Conservation (phyloP, 2,888 invertebrate genomes). For the Deilephila elpenor region DNA sequence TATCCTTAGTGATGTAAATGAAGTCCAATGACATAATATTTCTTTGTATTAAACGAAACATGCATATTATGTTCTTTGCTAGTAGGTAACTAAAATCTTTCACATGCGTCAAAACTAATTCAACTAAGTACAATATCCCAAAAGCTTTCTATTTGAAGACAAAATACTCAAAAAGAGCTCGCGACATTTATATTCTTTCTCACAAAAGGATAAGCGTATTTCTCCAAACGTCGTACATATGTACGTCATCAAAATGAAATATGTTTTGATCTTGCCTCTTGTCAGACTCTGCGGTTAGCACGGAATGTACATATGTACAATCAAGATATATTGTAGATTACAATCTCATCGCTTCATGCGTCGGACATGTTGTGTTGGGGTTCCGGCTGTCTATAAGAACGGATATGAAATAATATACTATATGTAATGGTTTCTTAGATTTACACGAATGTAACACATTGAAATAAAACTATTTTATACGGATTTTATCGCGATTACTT, state of each 20-base stretch:
- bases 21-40: too few species aligned
- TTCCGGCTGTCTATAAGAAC: background rate
- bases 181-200: constrained; percentile 10
- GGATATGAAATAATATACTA: background rate
- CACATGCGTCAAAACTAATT: background rate
- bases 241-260: constrained; percentile 3
- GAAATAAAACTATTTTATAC: too few species aligned
- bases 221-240: background rate
- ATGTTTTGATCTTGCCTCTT: background rate
- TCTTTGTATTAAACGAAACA: too few species aligned
- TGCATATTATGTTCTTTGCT: too few species aligned
- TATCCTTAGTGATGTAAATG: too few species aligned
- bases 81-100: too few species aligned
- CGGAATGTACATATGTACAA: background rate
- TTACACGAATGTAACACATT: too few species aligned
- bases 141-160: background rate
- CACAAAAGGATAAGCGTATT: constrained; percentile 9
- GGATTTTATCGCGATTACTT: too few species aligned
- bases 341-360: background rate
- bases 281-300: background rate
- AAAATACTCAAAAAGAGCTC: constrained; percentile 3
- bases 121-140: background rate
- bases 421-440: too few species aligned
- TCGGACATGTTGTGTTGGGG: background rate
- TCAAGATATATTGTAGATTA: background rate